phyloP scores from a whole-genome alignment of 2,888 invertebrate species.

The Spisula subtruncata region DNA sequence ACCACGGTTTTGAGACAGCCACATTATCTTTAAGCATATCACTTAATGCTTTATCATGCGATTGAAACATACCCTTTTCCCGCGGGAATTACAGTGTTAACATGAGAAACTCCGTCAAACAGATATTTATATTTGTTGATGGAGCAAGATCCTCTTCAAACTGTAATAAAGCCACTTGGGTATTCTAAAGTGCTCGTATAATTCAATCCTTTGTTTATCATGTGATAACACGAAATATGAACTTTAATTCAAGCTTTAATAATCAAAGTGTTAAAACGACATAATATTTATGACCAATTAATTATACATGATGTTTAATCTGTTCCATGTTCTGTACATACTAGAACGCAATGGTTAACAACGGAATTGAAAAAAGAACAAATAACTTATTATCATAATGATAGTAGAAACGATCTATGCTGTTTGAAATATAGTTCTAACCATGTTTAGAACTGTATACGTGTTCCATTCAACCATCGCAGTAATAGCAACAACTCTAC shows the following conservation, averaged over 20 bases:
- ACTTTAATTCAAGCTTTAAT: too few relatives aligned
- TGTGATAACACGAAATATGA: background rate
- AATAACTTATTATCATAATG: too few relatives aligned
- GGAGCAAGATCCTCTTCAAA: background rate
- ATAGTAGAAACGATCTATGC: too few relatives aligned
- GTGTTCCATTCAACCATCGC: too few relatives aligned
- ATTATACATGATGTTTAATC: too few relatives aligned
- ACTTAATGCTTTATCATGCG: background rate
- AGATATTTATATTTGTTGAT: background rate
- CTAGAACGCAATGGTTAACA: too few relatives aligned
- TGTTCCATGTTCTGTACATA: constrained; percentile 46
- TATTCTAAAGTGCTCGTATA: background rate
- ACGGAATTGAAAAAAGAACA: too few relatives aligned
- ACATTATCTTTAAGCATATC: too few relatives aligned
- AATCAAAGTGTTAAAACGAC: background rate
- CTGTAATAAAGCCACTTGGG: background rate
- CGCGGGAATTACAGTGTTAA: background rate
- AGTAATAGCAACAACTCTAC: too few relatives aligned
- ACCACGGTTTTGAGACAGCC: too few relatives aligned
- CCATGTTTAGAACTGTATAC: too few relatives aligned
- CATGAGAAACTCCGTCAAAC: background rate
- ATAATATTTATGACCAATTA: background rate
- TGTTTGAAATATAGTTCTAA: too few relatives aligned
- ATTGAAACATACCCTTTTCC: background rate
- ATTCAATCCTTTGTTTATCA: background rate